Evolutionary conservation across 2,797 vertebrate genomes (phyloP), one percentile per base, ranked within the genome.

Genomic region (Hyperoplus lanceolatus): DNA sequence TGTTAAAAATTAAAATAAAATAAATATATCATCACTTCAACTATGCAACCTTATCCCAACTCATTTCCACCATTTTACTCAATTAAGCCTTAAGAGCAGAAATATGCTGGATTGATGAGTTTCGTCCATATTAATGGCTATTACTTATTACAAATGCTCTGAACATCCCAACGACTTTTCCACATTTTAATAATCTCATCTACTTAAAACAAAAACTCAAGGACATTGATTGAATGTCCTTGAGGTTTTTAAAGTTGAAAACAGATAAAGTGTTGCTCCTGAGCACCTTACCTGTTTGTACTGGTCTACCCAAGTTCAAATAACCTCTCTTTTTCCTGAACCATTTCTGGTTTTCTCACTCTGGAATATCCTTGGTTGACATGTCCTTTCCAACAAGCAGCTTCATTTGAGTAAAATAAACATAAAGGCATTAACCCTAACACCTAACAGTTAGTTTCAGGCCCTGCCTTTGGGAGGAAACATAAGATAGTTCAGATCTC

Each of bases 381-480:
- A 14, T 8, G 16, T 29, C 41, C 41, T 42, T 60, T 56, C 61
- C 3, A 66, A 54, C 42, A 41, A 42, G 64, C 57, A 42, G 53
- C 67, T 51, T 50, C 13, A 14, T n/a, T 55, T 41, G 13, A 50
- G 12, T 29, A 10, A 1, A 48, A 46, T 2, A 61, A 15, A 46
- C 9, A 16, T 45, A 38, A 68, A 70, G 0, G 1, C 18, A 39
- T 11, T 5, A 38, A 36, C 4, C 2, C 7, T 12, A 38, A 29
- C 21, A 18, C 60, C 38, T 58, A 50, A 73, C 46, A 36, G 39
- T 60, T 29, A 38, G n/a, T 68, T 67, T 78, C 46, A 66, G 49
- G 50, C 49, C 21, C 67, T 65, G 75, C 72, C 84, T 77, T 63
- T 1, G 8, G 67, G 53, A 79, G 12, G 10, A 45, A 70, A 48